Base-by-base conservation (phyloP, 1,140 invertebrate genomes). In the Hyphantria cunea region DNA sequence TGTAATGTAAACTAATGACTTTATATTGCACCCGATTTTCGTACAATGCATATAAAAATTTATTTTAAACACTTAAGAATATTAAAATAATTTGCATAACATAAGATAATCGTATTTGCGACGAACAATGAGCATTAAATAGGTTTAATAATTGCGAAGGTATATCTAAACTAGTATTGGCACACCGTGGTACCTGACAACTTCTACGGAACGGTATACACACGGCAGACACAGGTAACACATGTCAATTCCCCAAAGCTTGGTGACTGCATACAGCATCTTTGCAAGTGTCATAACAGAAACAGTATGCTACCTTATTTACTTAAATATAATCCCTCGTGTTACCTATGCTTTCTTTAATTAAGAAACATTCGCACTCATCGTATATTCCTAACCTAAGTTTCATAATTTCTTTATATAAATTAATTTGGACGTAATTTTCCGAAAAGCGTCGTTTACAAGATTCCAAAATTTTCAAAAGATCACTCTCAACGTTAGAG, bases 361-460 rank as follows among this genome's bases (percentile, higher is more conserved):
- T 34, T 41, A 49, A 17, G 49, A 33, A 58, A 48, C 44, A 45
- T 33, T 14, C 47, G 47, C 45, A 48, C 54, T 15, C 13, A 4
- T 33, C 41, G 32, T 37, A 32, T 47, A 55, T 15, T 3, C 7
- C 39, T 55, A 56, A 58, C 17, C 33, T 39, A 58, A 58, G 33
- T 49, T 14, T 58, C 45, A 39, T 58, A 39, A 58, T 17, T 58
- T 58, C 32, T 58, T 58, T 58, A 49, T 32, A 58, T 58, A 25
- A 58, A 58, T 44, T 58, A 58, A 58, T 58, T 58, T 58, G 55
- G 55, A 58, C 55, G 55, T 49, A 58, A 58, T 45, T 33, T 48
- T 48, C 47, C 55, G 55, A 58, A 58, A 58, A 58, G 55, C 55
- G 39, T 44, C 55, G 32, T 37, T 58, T 45, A 58, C 10, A 49